Evolutionary conservation across 2,113 vertebrate genomes (phyloP).

Genomic region (Chloropsis hardwickii): DNA sequence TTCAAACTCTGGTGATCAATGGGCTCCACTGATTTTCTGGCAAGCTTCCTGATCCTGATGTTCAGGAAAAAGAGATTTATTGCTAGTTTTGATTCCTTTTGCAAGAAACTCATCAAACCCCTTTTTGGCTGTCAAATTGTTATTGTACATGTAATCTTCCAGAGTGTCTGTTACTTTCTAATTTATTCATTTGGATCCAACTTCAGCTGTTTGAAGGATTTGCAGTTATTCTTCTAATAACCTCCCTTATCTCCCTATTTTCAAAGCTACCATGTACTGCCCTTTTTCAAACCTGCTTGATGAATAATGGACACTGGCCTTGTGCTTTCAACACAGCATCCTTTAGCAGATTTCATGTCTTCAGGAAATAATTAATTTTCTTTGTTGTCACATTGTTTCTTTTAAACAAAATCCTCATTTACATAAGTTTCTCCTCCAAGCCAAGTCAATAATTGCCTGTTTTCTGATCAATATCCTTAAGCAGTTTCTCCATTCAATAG

Average conservation of each 20-base stretch:
- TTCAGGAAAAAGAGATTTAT: neutral
- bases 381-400: neutral
- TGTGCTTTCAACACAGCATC: neutral
- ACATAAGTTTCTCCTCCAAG: neutral
- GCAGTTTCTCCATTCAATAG: neutral
- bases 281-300: neutral
- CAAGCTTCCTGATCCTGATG: neutral
- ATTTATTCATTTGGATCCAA: neutral
- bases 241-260: neutral
- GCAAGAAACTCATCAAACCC: slow-evolving; percentile 2
- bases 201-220: slow-evolving; percentile 11
- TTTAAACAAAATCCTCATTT: neutral
- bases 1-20: neutral
- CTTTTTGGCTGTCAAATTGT: slow-evolving; percentile 13
- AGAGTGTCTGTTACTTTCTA: slow-evolving; percentile 9
- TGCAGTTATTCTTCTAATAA: slow-evolving; percentile 34
- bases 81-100: slow-evolving; percentile 23
- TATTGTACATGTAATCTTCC: slow-evolving; percentile 20
- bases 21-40: neutral
- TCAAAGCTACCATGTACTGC: neutral
- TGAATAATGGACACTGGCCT: neutral
- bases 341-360: neutral
- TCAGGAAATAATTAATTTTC: slow-evolving; percentile 24
- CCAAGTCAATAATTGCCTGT: neutral
- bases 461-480: neutral